Conservation (phyloP, 2,888 invertebrate species). For the Trichogramma dendrolimi region DNA sequence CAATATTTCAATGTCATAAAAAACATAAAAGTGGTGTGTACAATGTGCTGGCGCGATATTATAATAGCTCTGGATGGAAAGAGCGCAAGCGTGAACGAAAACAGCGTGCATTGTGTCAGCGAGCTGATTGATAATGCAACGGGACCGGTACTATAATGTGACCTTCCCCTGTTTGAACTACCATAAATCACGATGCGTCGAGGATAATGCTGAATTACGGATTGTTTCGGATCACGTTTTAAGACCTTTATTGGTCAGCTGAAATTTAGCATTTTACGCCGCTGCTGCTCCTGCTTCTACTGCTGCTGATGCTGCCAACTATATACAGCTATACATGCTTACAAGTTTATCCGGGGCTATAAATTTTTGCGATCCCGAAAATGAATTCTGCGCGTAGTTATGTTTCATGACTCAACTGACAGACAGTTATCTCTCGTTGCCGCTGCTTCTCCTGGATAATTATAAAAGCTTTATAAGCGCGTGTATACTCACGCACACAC, state of each 20-base stretch:
- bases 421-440: conserved; percentile 15
- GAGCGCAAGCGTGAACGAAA: too few relatives aligned
- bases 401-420: not conserved
- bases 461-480: conserved; percentile 8
- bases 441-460: conserved; percentile 1
- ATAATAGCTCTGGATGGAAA: too few relatives aligned
- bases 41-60: too few relatives aligned
- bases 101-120: conserved; percentile 12
- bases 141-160: conserved; percentile 17
- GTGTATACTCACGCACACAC: not conserved
- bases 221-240: conserved; percentile 24
- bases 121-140: conserved; percentile 25
- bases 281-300: not conserved
- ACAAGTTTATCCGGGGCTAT: conserved; percentile 23
- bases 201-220: conserved; percentile 29
- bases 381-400: conserved; percentile 21
- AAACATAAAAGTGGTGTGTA: too few relatives aligned
- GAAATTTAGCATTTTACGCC: conserved; percentile 26
- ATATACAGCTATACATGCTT: not conserved
- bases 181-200: conserved; percentile 25
- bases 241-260: conserved; percentile 27
- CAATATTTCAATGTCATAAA: too few relatives aligned
- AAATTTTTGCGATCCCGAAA: conserved; percentile 18
- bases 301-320: too few relatives aligned
- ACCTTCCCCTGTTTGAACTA: conserved; percentile 27